A percentile compares a stretch with the other conserved stretches of the same genome.
phyloP scores from a whole-genome alignment of 2,888 invertebrate species.

The Schrankia costaestrigalis region DNA sequence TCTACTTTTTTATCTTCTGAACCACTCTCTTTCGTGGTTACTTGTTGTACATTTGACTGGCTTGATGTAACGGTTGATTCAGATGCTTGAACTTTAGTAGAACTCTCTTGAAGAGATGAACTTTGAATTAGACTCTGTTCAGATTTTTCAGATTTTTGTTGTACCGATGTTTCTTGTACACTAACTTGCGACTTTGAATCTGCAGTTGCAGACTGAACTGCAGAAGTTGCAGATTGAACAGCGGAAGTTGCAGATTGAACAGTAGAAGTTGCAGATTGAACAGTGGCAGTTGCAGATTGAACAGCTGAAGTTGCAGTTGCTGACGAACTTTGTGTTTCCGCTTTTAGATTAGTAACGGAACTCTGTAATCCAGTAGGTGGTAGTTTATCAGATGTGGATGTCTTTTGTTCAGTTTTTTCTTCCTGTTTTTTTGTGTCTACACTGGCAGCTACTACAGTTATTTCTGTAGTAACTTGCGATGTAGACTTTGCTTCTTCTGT shows the following conservation, averaged over 20 bases:
- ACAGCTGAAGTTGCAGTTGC: conserved; percentile 8
- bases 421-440: too few species aligned
- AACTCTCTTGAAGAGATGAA: conserved; percentile 3
- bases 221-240: conserved; percentile 14
- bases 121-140: conserved; percentile 10
- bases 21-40: conserved; percentile 25
- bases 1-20: conserved; percentile 27
- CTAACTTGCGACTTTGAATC: conserved; percentile 7
- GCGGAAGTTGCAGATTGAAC: conserved; percentile 8
- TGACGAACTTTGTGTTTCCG: too few species aligned
- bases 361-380: too few species aligned
- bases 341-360: too few species aligned
- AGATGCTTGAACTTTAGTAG: conserved; percentile 7
- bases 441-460: not conserved
- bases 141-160: conserved; percentile 3
- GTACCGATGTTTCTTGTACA: conserved; percentile 3
- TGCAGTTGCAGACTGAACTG: conserved; percentile 11
- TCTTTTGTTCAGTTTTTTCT: not conserved
- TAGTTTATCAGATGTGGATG: not conserved
- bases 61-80: conserved; percentile 13
- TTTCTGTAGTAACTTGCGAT: conserved; percentile 13
- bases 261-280: conserved; percentile 8
- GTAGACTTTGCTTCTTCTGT: conserved; percentile 23
- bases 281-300: conserved; percentile 7
- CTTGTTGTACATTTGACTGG: conserved; percentile 22